Conservation (phyloP, 2,113 vertebrate species). For the Paedocypris sp. region DNA sequence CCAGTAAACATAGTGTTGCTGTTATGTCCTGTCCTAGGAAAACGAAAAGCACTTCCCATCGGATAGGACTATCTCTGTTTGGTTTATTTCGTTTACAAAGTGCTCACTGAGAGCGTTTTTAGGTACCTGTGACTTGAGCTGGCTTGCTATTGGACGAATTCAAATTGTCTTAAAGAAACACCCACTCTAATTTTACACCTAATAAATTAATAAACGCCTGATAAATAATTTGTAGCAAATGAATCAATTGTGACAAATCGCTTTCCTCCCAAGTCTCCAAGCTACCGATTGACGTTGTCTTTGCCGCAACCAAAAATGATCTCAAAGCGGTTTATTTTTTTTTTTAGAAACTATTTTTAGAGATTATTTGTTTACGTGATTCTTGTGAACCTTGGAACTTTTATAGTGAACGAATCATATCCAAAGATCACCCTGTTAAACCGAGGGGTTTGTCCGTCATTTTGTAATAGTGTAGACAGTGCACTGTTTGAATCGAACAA, state of each 20-base stretch:
- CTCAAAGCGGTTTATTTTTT: conserved; percentile 46
- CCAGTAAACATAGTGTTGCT: conserved; percentile 33
- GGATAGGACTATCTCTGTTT: conserved; percentile 50
- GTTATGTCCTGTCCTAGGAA: conserved; percentile 51
- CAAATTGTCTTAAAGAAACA: too few relatives aligned
- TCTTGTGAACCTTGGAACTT: conserved; percentile 80
- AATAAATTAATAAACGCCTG: background rate
- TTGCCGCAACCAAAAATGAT: conserved; percentile 83
- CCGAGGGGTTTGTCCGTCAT: conserved; percentile 91
- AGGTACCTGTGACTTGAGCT: conserved; percentile 11
- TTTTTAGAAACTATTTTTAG: conserved; percentile 47
- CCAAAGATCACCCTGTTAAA: conserved; percentile 94
- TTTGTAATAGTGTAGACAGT: conserved; percentile 81
- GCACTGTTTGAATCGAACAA: conserved; percentile 89
- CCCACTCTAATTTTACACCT: too few relatives aligned
- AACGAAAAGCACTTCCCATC: conserved; percentile 81
- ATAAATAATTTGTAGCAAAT: background rate
- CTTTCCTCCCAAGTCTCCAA: background rate
- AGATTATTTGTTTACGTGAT: conserved; percentile 68
- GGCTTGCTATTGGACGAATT: background rate
- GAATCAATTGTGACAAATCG: background rate
- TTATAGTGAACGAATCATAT: conserved; percentile 72
- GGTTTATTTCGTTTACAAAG: conserved; percentile 14
- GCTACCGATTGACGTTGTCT: conserved; percentile 68
- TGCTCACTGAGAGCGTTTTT: conserved; percentile 13